phyloP scores from a whole-genome alignment of 2,888 invertebrate species.

The Napeogenes sylphis region DNA sequence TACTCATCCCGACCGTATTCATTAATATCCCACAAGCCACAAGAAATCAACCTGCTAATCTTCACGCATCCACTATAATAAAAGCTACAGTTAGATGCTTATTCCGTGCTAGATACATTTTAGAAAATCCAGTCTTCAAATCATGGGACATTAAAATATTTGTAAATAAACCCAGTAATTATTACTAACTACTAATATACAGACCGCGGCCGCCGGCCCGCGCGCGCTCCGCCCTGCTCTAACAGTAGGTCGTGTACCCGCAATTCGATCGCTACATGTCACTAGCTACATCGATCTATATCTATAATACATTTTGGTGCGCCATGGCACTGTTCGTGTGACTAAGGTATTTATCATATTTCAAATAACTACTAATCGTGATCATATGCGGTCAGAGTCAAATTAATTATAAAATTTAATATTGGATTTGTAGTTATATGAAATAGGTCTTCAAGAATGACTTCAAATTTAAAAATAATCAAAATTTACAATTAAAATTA shows the following conservation, averaged over 20 bases:
- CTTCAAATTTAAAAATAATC: not conserved
- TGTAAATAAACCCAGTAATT: conserved; percentile 4
- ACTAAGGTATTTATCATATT: conserved; percentile 20
- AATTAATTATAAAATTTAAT: too few relatives aligned
- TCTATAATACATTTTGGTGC: conserved; percentile 54
- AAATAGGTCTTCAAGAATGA: conserved; percentile 10
- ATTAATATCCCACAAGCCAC: not conserved
- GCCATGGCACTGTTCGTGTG: conserved; percentile 51
- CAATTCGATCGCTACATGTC: conserved; percentile 11
- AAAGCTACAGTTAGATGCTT: too few relatives aligned
- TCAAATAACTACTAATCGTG: conserved; percentile 21
- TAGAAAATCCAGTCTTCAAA: conserved; percentile 6
- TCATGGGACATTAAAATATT: not conserved
- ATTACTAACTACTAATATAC: not conserved
- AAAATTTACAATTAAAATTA: not conserved
- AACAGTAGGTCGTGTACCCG: conserved; percentile 17
- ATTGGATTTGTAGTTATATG: conserved; percentile 8
- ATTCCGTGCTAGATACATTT: not conserved
- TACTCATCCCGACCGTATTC: conserved; percentile 12
- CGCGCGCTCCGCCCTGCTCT: not conserved
- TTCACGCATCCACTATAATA: not conserved
- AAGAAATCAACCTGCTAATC: not conserved
- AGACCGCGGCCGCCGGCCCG: not conserved
- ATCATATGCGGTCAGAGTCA: not conserved
- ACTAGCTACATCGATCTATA: conserved; percentile 31